These are phyloP conservation scores for Ametastegia equiseti DNA, from an alignment of 2,888 invertebrate genomes.

Conservation along the genomic window DNA sequence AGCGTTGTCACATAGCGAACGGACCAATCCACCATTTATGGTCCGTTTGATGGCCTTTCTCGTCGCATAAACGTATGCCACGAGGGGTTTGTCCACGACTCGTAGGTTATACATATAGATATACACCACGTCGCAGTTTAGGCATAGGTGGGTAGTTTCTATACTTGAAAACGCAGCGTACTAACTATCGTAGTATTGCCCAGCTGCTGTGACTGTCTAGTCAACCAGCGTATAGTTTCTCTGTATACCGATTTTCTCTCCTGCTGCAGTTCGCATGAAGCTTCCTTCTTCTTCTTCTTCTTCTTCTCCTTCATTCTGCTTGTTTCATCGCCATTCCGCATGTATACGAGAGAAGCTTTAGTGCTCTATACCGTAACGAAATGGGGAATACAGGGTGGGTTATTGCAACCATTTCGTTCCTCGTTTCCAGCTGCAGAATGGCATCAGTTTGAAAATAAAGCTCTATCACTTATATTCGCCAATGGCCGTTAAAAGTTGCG, in stretches of 20 bases:
- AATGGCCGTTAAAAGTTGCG: constrained; percentile 23
- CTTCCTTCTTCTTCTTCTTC: too few relatives aligned
- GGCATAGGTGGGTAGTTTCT: too few relatives aligned
- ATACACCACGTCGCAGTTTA: too few relatives aligned
- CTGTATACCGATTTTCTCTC: too few relatives aligned
- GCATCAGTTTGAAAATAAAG: constrained; percentile 20
- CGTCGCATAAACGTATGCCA: constrained; percentile 23
- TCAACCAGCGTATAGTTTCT: too few relatives aligned
- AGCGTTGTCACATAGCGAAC: neutral
- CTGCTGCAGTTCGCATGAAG: too few relatives aligned
- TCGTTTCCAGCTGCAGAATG: too few relatives aligned
- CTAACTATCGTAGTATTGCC: neutral
- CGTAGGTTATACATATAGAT: too few relatives aligned
- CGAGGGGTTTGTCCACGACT: constrained; percentile 4
- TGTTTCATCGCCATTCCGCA: constrained; percentile 20
- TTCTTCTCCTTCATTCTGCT: neutral
- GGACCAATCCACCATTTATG: constrained; percentile 15
- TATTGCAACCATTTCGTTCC: constrained; percentile 2
- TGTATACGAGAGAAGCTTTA: constrained; percentile 38
- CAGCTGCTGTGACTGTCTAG: too few relatives aligned
- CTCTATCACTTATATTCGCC: constrained; percentile 13
- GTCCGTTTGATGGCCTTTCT: constrained; percentile 22
- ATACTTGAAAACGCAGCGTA: constrained; percentile 7
- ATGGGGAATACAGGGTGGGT: neutral
- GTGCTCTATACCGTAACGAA: constrained; percentile 26